These are phyloP conservation scores for Lycocorax pyrrhopterus DNA, from an alignment of 2,113 vertebrate genomes.

Conservation along the genomic window DNA sequence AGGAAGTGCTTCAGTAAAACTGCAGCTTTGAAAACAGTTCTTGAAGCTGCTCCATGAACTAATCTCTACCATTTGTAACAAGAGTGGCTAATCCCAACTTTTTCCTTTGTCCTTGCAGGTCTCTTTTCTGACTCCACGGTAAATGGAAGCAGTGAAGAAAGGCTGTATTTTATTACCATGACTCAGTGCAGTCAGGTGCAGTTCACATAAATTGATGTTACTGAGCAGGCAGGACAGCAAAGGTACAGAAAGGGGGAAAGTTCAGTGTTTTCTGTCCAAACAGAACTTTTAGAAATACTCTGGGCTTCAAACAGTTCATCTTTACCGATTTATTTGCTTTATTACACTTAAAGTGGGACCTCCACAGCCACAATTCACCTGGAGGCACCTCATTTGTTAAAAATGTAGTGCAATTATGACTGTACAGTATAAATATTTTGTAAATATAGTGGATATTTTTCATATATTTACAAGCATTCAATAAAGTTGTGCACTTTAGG, in stretches of 20 bases:
- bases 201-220: conserved; percentile 53
- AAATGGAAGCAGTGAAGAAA: conserved; percentile 73
- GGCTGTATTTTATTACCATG: conserved; percentile 69
- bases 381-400: neutral
- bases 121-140: conserved; percentile 70
- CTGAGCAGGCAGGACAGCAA: neutral
- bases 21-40: neutral
- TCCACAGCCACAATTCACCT: neutral
- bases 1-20: neutral
- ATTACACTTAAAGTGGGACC: neutral
- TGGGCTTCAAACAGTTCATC: neutral
- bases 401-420: neutral
- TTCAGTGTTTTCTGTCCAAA: neutral
- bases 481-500: neutral
- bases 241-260: conserved; percentile 1
- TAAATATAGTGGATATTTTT: neutral
- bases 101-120: conserved; percentile 66
- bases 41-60: neutral
- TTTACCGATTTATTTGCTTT: neutral
- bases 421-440: neutral
- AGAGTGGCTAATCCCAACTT: neutral
- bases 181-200: conserved; percentile 74
- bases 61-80: neutral
- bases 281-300: neutral
- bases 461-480: neutral